phyloP scores from a whole-genome alignment of 2,888 invertebrate genomes.

The Diarsia dahlii region DNA sequence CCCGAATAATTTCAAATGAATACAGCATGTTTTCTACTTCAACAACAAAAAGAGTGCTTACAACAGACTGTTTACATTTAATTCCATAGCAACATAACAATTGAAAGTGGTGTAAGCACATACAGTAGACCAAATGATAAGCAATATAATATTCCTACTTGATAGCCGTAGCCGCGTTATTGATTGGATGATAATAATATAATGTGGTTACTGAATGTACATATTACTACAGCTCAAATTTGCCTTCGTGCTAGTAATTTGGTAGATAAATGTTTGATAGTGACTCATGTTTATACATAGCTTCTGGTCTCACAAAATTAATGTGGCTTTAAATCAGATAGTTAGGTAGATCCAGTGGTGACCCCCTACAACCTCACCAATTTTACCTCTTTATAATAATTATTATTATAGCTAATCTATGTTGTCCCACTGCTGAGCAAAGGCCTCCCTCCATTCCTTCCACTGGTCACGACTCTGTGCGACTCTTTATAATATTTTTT shows the following conservation, averaged over 20 bases:
- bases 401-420: no score
- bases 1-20: neutral
- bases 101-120: neutral
- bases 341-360: no score
- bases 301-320: no score
- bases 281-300: neutral
- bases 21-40: neutral
- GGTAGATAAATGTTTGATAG: neutral
- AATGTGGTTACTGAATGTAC: neutral
- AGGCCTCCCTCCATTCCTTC: no score
- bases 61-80: neutral
- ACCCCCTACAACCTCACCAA: no score
- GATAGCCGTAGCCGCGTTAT: neutral
- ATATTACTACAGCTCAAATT: neutral
- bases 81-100: conserved; percentile 3
- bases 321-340: no score
- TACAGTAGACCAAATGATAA: conserved; percentile 42
- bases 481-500: no score
- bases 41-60: neutral
- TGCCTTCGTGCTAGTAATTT: neutral
- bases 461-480: no score
- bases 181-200: conserved; percentile 14
- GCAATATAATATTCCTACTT: conserved; percentile 1
- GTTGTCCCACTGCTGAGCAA: no score
- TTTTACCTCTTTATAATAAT: no score